Conservation (phyloP, 2,113 vertebrate genomes). For the Epinephelus moara region DNA sequence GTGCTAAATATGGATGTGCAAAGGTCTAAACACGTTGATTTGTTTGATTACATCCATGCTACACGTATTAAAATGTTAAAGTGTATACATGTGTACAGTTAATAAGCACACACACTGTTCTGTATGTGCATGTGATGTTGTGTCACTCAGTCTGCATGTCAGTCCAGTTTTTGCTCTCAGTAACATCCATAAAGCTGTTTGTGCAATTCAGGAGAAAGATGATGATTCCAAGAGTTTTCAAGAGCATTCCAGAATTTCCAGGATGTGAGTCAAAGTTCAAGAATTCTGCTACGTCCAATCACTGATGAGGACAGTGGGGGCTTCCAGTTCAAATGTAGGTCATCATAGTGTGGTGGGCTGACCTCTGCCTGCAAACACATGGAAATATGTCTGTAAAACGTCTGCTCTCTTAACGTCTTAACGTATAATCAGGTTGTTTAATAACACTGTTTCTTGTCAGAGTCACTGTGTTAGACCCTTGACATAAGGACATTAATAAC, state of each 20-base stretch:
- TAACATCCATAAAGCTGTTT: conserved; percentile 45
- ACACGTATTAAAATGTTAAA: conserved; percentile 54
- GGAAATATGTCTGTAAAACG: background rate
- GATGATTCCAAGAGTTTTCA: conserved; percentile 33
- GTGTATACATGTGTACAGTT: conserved; percentile 50
- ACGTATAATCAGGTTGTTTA: background rate
- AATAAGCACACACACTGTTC: conserved; percentile 41
- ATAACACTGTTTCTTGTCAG: background rate
- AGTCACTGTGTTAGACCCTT: background rate
- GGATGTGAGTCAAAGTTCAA: conserved; percentile 26
- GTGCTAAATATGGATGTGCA: conserved; percentile 55
- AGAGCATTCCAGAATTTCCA: conserved; percentile 9
- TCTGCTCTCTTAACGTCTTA: background rate
- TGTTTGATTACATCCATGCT: conserved; percentile 63
- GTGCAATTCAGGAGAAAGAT: conserved; percentile 38
- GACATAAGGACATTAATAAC: background rate
- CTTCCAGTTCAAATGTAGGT: conserved; percentile 68
- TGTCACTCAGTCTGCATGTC: conserved; percentile 20
- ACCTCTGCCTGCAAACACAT: conserved; percentile 88
- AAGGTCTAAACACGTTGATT: conserved; percentile 45
- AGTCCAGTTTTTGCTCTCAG: conserved; percentile 47
- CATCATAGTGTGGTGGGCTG: conserved; percentile 96
- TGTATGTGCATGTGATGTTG: conserved; percentile 36
- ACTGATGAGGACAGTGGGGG: conserved; percentile 11
- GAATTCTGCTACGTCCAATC: conserved; percentile 19